Conservation (phyloP, 1,140 invertebrate species). For the Achatina immaculata region DNA sequence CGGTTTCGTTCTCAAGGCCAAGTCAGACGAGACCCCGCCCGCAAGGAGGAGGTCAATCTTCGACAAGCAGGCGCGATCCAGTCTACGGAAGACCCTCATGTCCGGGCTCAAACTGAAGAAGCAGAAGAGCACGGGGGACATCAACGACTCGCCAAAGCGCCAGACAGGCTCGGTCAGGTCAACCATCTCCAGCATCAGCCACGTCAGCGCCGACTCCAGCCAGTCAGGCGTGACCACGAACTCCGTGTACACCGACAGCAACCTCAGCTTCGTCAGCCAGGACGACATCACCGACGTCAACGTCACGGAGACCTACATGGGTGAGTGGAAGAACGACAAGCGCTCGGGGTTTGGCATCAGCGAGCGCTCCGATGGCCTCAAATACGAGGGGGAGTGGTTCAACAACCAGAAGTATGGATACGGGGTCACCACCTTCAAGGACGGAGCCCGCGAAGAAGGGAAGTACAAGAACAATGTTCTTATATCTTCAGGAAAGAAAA, state of each 20-base stretch:
- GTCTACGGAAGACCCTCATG: conserved; percentile 66
- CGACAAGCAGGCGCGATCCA: conserved; percentile 74
- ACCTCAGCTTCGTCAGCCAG: conserved; percentile 94
- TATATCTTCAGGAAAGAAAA: conserved; percentile 97
- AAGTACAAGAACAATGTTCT: conserved; percentile 99
- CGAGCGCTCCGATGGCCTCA: conserved; percentile 96
- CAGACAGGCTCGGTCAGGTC: conserved; percentile 68
- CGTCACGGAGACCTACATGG: conserved; percentile 98
- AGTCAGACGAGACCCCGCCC: conserved; percentile 80
- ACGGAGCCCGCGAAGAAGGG: conserved; percentile 95
- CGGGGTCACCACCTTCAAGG: conserved; percentile 96
- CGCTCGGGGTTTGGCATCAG: conserved; percentile 96
- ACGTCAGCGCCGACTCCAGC: conserved; percentile 67
- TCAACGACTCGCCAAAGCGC: conserved; percentile 78
- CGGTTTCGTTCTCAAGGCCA: conserved; percentile 94
- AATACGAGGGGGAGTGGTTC: conserved; percentile 99
- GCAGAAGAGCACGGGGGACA: conserved; percentile 96
- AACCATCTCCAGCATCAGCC: conserved; percentile 70
- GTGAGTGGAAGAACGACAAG: conserved; percentile 99
- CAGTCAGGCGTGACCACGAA: conserved; percentile 84
- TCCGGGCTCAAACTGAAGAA: conserved; percentile 75
- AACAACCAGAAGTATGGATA: conserved; percentile 99
- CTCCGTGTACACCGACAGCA: conserved; percentile 90
- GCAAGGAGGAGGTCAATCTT: conserved; percentile 83
- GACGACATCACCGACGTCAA: conserved; percentile 93